Conservation (phyloP, 2,888 invertebrate genomes). For the Chrysolina americana region DNA sequence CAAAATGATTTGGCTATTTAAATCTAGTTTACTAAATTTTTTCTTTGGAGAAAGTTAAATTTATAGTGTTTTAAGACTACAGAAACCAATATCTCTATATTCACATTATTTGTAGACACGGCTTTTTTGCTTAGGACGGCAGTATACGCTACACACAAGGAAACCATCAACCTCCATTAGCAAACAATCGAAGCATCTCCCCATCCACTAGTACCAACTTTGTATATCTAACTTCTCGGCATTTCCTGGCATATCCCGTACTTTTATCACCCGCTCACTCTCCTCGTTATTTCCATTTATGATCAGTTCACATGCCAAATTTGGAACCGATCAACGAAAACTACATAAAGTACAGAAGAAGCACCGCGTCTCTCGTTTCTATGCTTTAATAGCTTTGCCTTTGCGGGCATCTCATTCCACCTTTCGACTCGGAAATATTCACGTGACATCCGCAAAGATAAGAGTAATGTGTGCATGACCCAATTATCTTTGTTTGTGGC, state of each 20-base stretch:
- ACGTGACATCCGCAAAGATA: constrained; percentile 8
- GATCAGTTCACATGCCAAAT: constrained; percentile 44
- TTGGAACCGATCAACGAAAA: constrained; percentile 50
- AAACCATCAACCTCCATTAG: neutral
- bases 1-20: no score
- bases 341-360: constrained; percentile 26
- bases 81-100: no score
- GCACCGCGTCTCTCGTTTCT: constrained; percentile 2
- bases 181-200: constrained; percentile 2
- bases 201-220: constrained; percentile 3
- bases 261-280: constrained; percentile 28
- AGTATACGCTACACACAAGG: neutral
- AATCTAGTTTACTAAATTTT: no score
- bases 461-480: constrained; percentile 19
- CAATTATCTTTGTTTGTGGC: constrained; percentile 13
- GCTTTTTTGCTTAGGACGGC: no score
- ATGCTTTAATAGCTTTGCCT: constrained; percentile 17
- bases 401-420: constrained; percentile 9
- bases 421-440: constrained; percentile 4
- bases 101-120: no score
- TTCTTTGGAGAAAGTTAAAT: no score
- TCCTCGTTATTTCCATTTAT: constrained; percentile 46
- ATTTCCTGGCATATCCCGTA: constrained; percentile 22
- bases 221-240: constrained; percentile 17
- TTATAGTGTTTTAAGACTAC: no score